Percentiles rank a stretch among this genome's conserved stretches.
phyloP scores from a whole-genome alignment of 2,888 invertebrate genomes.

The Poecilus cupreus region DNA sequence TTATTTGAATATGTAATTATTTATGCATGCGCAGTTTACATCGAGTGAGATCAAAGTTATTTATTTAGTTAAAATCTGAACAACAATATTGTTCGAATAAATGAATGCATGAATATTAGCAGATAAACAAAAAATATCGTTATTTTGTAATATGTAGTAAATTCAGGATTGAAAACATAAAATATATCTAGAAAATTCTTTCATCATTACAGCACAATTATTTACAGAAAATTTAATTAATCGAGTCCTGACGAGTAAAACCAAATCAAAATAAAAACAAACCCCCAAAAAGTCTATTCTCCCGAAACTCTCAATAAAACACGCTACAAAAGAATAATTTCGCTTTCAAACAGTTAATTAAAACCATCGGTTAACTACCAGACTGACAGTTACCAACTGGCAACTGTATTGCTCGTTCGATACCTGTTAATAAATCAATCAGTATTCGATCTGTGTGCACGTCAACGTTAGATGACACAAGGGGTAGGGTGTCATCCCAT shows the following conservation, averaged over 20 bases:
- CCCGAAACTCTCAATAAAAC: neutral
- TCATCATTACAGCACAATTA: neutral
- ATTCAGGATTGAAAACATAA: neutral
- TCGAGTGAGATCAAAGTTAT: no score
- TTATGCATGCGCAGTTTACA: no score
- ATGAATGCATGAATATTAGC: no score
- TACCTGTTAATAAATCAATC: slow-evolving; percentile 49
- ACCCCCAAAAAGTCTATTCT: neutral
- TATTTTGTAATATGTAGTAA: no score
- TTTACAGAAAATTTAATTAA: no score
- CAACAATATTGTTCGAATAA: no score
- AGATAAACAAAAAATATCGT: no score
- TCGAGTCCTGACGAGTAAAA: no score
- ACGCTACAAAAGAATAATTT: slow-evolving; percentile 20
- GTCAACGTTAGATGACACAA: neutral
- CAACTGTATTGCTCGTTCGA: slow-evolving; percentile 1
- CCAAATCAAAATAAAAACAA: neutral
- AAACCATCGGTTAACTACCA: neutral
- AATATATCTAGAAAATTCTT: neutral
- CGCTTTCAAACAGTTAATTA: slow-evolving; percentile 26
- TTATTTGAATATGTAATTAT: no score
- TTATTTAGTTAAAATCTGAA: no score
- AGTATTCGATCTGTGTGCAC: slow-evolving; percentile 8
- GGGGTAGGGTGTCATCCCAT: neutral
- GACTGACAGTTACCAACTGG: neutral